phyloP scores from a whole-genome alignment of 2,113 vertebrate species.

The Cromileptes altivelis region DNA sequence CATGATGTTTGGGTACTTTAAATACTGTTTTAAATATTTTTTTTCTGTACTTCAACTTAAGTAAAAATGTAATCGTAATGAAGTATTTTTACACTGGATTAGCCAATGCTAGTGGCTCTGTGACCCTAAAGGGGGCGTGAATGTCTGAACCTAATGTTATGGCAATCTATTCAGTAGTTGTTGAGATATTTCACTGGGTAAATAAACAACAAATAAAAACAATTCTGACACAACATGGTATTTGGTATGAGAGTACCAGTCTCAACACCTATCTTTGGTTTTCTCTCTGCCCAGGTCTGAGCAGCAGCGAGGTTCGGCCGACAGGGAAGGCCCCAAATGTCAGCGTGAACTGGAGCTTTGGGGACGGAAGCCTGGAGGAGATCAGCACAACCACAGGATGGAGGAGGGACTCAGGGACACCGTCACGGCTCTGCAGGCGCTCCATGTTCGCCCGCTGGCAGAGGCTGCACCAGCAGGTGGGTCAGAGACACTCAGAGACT shows the following conservation, averaged over 20 bases:
- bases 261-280: neutral
- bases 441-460: constrained; percentile 63
- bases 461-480: constrained; percentile 63
- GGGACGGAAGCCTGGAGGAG: constrained; percentile 67
- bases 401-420: constrained; percentile 30
- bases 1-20: no score
- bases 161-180: neutral
- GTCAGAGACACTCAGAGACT: neutral
- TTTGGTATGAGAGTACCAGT: no score
- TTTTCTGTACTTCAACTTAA: no score
- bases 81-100: no score
- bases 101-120: neutral
- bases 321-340: constrained; percentile 34
- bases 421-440: constrained; percentile 70
- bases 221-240: no score
- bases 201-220: no score
- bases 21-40: no score
- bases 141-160: neutral
- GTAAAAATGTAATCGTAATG: no score
- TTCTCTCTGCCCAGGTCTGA: constrained; percentile 41
- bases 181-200: neutral
- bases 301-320: constrained; percentile 43
- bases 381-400: constrained; percentile 60
- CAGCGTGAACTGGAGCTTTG: constrained; percentile 71
- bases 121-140: no score